Percentiles rank a stretch among this genome's conserved stretches.
Conservation (phyloP, 64 coral and sea anemone species). For the Astreopora myriophthalma region DNA sequence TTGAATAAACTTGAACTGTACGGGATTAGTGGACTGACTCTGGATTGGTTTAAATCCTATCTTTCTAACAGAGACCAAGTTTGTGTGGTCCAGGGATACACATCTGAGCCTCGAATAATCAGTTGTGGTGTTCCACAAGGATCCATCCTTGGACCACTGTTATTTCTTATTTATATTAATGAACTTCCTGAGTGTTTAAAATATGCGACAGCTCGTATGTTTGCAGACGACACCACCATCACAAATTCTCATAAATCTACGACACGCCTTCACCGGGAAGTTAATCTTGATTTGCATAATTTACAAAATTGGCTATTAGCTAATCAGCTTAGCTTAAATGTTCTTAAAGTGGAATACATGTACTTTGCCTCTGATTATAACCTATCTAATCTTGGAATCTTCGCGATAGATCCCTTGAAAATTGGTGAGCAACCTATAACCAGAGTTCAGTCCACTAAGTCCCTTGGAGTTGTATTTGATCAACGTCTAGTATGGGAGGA, state of each 20-base stretch:
- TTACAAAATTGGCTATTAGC: constrained; percentile 37
- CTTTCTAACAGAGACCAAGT: neutral
- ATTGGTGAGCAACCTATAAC: neutral
- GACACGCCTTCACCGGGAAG: neutral
- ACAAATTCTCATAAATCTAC: neutral
- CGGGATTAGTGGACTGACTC: neutral
- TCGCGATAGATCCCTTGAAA: neutral
- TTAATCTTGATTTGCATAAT: constrained; percentile 32
- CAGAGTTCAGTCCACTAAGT: constrained; percentile 6
- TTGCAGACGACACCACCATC: constrained; percentile 53
- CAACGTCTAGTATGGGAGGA: neutral
- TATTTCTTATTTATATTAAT: constrained; percentile 42
- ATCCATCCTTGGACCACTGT: constrained; percentile 13
- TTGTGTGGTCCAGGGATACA: neutral
- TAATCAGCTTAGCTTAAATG: constrained; percentile 46
- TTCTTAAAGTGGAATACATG: constrained; percentile 41
- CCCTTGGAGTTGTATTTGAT: neutral
- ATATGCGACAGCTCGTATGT: constrained; percentile 6
- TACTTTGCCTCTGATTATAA: constrained; percentile 20
- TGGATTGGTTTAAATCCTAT: neutral
- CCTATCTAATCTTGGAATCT: neutral
- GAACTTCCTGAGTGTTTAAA: constrained; percentile 45
- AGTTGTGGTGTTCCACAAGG: constrained; percentile 14
- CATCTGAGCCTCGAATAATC: neutral
- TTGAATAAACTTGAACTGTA: neutral